phyloP scores from a whole-genome alignment of 1,140 invertebrate species.

The Trinorchestia longiramus region DNA sequence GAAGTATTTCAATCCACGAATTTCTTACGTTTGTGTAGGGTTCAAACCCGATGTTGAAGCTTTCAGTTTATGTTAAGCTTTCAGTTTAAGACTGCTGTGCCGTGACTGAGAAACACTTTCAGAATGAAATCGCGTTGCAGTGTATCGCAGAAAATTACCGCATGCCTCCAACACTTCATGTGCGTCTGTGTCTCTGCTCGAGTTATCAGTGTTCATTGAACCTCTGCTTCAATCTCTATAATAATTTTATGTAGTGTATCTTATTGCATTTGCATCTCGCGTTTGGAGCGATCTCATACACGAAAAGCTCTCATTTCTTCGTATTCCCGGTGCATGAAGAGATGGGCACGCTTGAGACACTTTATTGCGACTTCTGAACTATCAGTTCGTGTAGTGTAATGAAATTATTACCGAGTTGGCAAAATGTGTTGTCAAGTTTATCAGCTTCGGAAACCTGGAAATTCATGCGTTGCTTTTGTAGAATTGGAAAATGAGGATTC shows the following conservation, averaged over 20 bases:
- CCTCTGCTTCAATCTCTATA: not conserved
- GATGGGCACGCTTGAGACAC: not conserved
- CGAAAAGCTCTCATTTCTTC: not conserved
- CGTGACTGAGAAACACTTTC: not conserved
- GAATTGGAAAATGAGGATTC: not conserved
- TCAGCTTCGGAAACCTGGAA: not conserved
- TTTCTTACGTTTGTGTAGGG: not conserved
- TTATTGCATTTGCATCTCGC: not conserved
- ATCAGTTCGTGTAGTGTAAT: not conserved
- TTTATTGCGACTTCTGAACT: not conserved
- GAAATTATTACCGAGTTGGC: not conserved
- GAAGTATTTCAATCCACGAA: too few species aligned
- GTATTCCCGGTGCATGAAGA: not conserved
- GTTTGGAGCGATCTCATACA: not conserved
- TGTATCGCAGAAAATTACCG: not conserved
- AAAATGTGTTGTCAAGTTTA: not conserved
- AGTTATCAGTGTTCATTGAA: not conserved
- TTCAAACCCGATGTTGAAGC: not conserved
- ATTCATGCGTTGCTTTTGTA: not conserved
- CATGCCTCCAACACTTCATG: not conserved
- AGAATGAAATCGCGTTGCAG: not conserved
- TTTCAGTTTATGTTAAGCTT: not conserved
- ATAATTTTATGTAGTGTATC: not conserved
- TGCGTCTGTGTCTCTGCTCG: not conserved
- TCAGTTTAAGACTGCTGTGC: too few species aligned